Percentiles rank a stretch among this genome's conserved stretches.
phyloP scores from a whole-genome alignment of 1,140 invertebrate species.

The Calliopsis andreniformis region DNA sequence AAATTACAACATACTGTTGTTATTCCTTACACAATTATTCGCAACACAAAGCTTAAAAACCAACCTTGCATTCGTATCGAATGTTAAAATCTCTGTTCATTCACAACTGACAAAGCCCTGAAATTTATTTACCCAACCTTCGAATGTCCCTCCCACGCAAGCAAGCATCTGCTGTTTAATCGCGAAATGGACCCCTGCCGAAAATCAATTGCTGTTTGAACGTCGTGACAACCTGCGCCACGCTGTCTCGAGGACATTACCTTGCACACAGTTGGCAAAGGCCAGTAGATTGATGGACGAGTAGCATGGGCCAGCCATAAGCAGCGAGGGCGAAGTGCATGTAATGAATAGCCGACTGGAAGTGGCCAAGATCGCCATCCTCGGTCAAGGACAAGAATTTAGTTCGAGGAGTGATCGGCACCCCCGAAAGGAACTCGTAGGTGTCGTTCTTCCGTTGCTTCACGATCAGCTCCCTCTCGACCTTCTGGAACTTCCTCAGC shows the following conservation, averaged over 20 bases:
- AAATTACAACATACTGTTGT: too few relatives aligned
- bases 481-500: constrained; percentile 91
- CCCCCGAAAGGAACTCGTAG: constrained; percentile 95
- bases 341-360: constrained; percentile 90
- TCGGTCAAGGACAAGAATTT: constrained; percentile 92
- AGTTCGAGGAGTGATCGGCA: constrained; percentile 91
- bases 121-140: too few relatives aligned
- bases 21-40: too few relatives aligned
- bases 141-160: too few relatives aligned
- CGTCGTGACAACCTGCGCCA: neutral
- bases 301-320: constrained; percentile 95
- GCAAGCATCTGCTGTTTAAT: constrained; percentile 6
- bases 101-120: too few relatives aligned
- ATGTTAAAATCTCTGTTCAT: too few relatives aligned
- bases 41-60: too few relatives aligned
- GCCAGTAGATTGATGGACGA: constrained; percentile 88
- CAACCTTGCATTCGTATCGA: too few relatives aligned
- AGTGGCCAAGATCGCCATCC: constrained; percentile 88
- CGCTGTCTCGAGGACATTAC: constrained; percentile 73
- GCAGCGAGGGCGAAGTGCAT: constrained; percentile 94
- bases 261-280: constrained; percentile 88
- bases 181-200: neutral
- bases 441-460: constrained; percentile 91
- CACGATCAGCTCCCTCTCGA: constrained; percentile 89
- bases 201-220: constrained; percentile 22